A percentile compares a stretch with the other conserved stretches of the same genome.
Conservation (phyloP, 2,888 invertebrate species). For the Pollenia amentaria region DNA sequence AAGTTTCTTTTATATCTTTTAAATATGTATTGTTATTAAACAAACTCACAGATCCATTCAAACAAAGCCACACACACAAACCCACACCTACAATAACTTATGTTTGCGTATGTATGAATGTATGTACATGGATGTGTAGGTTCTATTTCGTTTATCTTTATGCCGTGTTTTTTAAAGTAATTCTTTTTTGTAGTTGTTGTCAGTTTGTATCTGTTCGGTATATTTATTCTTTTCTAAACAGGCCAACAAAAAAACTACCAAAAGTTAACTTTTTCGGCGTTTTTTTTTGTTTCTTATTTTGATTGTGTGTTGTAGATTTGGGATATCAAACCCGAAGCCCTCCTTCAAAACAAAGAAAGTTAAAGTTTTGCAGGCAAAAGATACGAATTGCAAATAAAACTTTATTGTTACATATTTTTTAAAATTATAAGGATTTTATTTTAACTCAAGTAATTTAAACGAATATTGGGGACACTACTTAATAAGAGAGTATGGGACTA, state of each 20-base stretch:
- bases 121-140: constrained; percentile 19
- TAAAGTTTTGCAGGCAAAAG: constrained; percentile 41
- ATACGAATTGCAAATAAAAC: constrained; percentile 14
- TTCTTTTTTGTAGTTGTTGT: constrained; percentile 47
- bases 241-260: constrained; percentile 52
- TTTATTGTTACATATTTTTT: background rate
- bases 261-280: constrained; percentile 47
- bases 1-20: constrained; percentile 43
- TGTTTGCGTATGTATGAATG: constrained; percentile 11
- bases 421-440: background rate
- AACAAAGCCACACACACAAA: background rate
- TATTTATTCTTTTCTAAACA: constrained; percentile 1
- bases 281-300: constrained; percentile 31
- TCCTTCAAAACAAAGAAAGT: constrained; percentile 56
- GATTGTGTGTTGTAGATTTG: constrained; percentile 17
- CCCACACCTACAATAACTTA: constrained; percentile 5
- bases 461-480: constrained; percentile 13
- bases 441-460: background rate
- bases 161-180: constrained; percentile 40
- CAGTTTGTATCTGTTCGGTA: constrained; percentile 36
- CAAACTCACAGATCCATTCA: background rate
- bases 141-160: constrained; percentile 56
- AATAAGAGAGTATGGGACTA: too few relatives aligned
- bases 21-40: constrained; percentile 18
- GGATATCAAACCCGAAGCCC: constrained; percentile 36